Base-by-base conservation (phyloP, 1,140 invertebrate genomes). In the Sipha flava region DNA sequence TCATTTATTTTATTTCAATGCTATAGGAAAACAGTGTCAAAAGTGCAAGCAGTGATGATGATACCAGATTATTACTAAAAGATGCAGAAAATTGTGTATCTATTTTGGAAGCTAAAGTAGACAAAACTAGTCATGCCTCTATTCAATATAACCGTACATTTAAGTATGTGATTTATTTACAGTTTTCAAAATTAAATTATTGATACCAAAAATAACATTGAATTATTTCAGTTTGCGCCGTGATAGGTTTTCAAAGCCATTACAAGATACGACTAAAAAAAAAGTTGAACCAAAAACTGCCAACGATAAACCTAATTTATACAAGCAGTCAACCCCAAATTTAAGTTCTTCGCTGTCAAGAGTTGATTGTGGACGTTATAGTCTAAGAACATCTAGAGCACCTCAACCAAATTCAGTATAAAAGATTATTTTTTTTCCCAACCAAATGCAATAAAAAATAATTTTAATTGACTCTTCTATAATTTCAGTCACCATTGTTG, bases 351-450 rank as follows among this genome's bases (percentile, higher is more conserved):
- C 85, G 29, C 89, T 91, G 82, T 86, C 87, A 5, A 85, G 91
- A 79, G 88, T 86, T 52, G 91, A 92, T 84, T 88, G 88, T 81
- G 90, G 90, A n/a, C 84, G 91, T 81, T 89, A 89, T 83, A 92
- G 90, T 85, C 87, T 91, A 83, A 85, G 90, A 82, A 83, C 85
- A 9, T 82, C 84, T 5, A 59, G 21, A 57, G 52, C 14, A 5
- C 47, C 79, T 12, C 82, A 81, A 12, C 79, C 79, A 14, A 81
- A 80, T 72, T 85, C 84, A 79, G 82, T 80, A 64, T 52, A 23
- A 45, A 47, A 18, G 29, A 62, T 52, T 66, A 81, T 37, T 21
- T 23, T 52, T 52, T 34, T 34, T 21, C 0, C 29, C 26, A 49
- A 72, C 18, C 43, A 4, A 43, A 2, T 34, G 49, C 1, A 52